Conservation (phyloP, 2,797 vertebrate genomes). For the Oreochromis mossambicus region DNA sequence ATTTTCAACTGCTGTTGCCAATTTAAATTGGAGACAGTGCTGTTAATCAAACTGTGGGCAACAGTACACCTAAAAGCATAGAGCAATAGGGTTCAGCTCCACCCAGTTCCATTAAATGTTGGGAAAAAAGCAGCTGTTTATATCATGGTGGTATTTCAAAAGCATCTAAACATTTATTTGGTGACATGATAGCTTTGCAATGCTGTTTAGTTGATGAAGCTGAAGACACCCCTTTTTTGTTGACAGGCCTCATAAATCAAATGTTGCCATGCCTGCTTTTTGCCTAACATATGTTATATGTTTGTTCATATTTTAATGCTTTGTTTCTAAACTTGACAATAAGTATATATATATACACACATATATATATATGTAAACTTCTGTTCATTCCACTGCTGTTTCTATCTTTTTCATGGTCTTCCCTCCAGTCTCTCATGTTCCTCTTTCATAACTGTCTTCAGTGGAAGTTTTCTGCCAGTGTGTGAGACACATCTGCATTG, state of each 20-base stretch:
- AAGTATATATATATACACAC: no score
- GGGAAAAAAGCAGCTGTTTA: background rate
- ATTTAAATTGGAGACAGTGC: slow-evolving; percentile 52
- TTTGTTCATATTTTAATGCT: background rate
- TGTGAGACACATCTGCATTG: slow-evolving; percentile 77
- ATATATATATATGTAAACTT: background rate
- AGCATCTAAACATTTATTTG: slow-evolving; percentile 16
- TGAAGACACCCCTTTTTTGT: slow-evolving; percentile 30
- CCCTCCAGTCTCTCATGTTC: slow-evolving; percentile 27
- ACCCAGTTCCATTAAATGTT: slow-evolving; percentile 21
- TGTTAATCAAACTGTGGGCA: slow-evolving; percentile 57
- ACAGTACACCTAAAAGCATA: slow-evolving; percentile 31
- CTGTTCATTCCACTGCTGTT: background rate
- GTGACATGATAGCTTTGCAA: slow-evolving; percentile 1
- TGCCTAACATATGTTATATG: slow-evolving; percentile 22
- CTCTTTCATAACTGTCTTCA: slow-evolving; percentile 36
- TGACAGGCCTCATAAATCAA: slow-evolving; percentile 54
- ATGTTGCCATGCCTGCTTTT: slow-evolving; percentile 1
- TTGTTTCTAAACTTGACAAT: background rate
- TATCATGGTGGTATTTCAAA: background rate
- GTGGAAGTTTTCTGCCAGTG: slow-evolving; percentile 55
- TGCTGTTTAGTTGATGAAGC: slow-evolving; percentile 24
- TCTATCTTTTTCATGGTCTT: slow-evolving; percentile 9
- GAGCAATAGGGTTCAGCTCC: slow-evolving; percentile 16
- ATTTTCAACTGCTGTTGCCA: slow-evolving; percentile 66